Evolutionary conservation across 2,888 invertebrate species (phyloP), one percentile per base, ranked within the genome.

Genomic region (Dasysyrphus tricinctus): DNA sequence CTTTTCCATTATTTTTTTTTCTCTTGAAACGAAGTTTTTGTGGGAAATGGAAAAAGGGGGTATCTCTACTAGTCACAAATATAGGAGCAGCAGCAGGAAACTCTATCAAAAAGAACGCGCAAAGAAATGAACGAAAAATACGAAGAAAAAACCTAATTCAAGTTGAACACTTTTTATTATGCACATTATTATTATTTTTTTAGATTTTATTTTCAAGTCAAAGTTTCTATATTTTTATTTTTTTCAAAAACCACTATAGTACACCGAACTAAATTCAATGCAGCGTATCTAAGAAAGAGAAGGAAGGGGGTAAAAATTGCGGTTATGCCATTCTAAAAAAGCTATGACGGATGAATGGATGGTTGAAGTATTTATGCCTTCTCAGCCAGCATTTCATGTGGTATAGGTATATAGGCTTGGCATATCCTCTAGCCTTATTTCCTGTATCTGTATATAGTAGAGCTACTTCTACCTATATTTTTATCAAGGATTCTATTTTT

Each of bases 1-100:
- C 72, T 84, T 84, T 84, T 80, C 44, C 76, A 76, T 80, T 76
- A 80, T 80, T 63, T 69, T 83, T 59, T 70, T 80, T 80, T 34
- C 51, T 39, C 72, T 76, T 80, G 49, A 84, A 80, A 73, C 54
- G 37, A 51, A 34, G 7, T 39, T 61, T 24, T 12, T 5, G 11
- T 29, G 4, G 29, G n/a, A 19, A 14, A 7, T 0, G 29, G 29
- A 24, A 54, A 6, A 6, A 8, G 3, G 7, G 4, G 54, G n/a
- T n/a, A 7, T 1, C 14, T 6, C 0, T 14, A 29, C 24, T 14
- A 3, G 14, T 3, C 9, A 19, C 16, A 16, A 16, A 5, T 24
- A 24, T 24, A 24, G 1, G 24, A 2, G 3, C 24, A 24, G 19
- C 24, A 12, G 29, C 29, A 44, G 44, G 9, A 63, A 32, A 63